Evolutionary conservation across 2,797 vertebrate genomes (phyloP).

Genomic region (Sphenopsis melanotis): DNA sequence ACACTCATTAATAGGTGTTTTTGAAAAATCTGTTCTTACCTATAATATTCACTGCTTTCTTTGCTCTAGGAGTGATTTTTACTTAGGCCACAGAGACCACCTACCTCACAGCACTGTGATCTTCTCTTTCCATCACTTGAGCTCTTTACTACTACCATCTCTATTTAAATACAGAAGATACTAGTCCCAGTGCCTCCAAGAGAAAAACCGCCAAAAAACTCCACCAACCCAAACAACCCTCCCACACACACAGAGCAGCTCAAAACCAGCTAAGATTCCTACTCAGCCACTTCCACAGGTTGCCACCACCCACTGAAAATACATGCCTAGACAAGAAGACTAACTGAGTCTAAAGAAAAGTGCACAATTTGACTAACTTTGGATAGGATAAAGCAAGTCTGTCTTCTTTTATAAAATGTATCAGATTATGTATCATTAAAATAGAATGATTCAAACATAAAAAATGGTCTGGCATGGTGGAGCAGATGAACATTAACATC

Average conservation of each 20-base stretch:
- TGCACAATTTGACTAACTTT: slow-evolving; percentile 54
- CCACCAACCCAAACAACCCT: background rate
- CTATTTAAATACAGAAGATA: background rate
- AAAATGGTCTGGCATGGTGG: background rate
- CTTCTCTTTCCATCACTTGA: background rate
- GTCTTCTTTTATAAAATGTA: slow-evolving; percentile 35
- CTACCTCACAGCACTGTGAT: background rate
- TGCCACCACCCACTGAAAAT: slow-evolving; percentile 7
- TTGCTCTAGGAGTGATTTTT: background rate
- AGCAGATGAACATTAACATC: slow-evolving; percentile 18
- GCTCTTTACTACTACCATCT: background rate
- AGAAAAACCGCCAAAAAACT: background rate
- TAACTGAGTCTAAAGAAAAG: background rate
- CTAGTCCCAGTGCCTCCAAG: background rate
- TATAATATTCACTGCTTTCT: background rate
- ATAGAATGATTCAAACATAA: slow-evolving; percentile 49
- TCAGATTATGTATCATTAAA: slow-evolving; percentile 59
- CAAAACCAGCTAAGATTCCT: background rate
- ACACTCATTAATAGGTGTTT: background rate
- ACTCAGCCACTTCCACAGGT: slow-evolving; percentile 21
- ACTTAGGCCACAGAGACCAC: background rate
- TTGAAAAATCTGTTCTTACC: background rate
- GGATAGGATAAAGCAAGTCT: slow-evolving; percentile 15
- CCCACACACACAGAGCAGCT: background rate
- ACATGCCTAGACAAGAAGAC: background rate